These are phyloP conservation scores for Bucco capensis DNA, from an alignment of 2,113 vertebrate genomes.

Conservation along the genomic window DNA sequence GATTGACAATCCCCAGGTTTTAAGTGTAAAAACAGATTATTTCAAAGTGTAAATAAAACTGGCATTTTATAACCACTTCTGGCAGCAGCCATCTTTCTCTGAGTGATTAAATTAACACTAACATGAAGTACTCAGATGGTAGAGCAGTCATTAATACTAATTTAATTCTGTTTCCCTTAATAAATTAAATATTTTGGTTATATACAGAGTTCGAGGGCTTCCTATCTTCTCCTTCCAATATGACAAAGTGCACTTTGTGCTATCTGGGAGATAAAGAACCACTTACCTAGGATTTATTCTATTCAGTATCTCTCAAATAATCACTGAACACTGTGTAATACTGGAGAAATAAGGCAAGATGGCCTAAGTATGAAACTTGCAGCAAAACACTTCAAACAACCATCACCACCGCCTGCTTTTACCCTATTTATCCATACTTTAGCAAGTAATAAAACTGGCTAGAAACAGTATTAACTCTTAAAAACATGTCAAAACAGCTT, in stretches of 20 bases:
- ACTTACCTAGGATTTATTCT: conserved; percentile 17
- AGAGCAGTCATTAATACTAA: conserved; percentile 30
- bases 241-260: conserved; percentile 24
- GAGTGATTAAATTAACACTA: conserved; percentile 15
- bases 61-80: conserved; percentile 1
- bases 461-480: neutral
- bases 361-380: neutral
- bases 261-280: conserved; percentile 34
- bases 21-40: neutral
- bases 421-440: neutral
- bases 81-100: conserved; percentile 16
- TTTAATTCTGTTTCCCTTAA: conserved; percentile 48
- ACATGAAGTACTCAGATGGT: neutral
- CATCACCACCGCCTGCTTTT: neutral
- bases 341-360: conserved; percentile 28
- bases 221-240: conserved; percentile 34
- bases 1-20: neutral
- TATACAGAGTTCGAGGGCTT: neutral
- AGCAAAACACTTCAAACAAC: conserved; percentile 15
- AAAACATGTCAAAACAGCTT: neutral
- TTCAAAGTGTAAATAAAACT: neutral
- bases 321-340: neutral
- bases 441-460: neutral
- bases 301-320: conserved; percentile 29
- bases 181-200: conserved; percentile 38